phyloP scores from a whole-genome alignment of 2,888 invertebrate species.

The Gibbula magus region DNA sequence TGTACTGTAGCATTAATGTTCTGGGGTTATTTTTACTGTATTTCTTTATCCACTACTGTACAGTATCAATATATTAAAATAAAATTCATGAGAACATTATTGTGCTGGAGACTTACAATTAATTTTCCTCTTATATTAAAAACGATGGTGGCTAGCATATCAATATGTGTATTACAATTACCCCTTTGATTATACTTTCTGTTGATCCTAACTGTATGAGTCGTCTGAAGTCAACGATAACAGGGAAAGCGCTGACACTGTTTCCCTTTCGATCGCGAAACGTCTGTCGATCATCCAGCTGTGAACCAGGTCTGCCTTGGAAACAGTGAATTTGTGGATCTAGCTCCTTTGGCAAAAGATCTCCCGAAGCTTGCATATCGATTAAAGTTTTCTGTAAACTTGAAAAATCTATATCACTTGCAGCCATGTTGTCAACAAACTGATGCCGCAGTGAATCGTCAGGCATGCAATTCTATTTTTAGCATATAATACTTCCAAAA shows the following conservation, averaged over 20 bases:
- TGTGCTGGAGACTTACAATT: too few species aligned
- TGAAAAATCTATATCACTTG: constrained; percentile 28
- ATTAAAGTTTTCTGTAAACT: constrained; percentile 5
- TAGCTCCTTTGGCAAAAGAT: constrained; percentile 33
- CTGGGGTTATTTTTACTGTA: too few species aligned
- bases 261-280: constrained; percentile 60
- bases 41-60: too few species aligned
- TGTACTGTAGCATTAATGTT: too few species aligned
- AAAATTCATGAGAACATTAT: neutral
- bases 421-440: constrained; percentile 69
- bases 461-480: constrained; percentile 27
- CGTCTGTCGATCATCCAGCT: constrained; percentile 55
- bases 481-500: neutral
- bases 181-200: constrained; percentile 10
- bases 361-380: constrained; percentile 23
- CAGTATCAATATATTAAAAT: neutral
- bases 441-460: constrained; percentile 58
- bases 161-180: neutral
- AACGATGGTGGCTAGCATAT: neutral
- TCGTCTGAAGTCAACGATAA: constrained; percentile 67
- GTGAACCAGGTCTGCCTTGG: constrained; percentile 60
- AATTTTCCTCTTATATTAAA: neutral
- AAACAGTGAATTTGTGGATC: constrained; percentile 40
- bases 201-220: constrained; percentile 56
- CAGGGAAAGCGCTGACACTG: constrained; percentile 55